Evolutionary conservation across 2,888 invertebrate genomes (phyloP), one percentile per base, ranked within the genome.

Genomic region (Ichneumoninae sp.): DNA sequence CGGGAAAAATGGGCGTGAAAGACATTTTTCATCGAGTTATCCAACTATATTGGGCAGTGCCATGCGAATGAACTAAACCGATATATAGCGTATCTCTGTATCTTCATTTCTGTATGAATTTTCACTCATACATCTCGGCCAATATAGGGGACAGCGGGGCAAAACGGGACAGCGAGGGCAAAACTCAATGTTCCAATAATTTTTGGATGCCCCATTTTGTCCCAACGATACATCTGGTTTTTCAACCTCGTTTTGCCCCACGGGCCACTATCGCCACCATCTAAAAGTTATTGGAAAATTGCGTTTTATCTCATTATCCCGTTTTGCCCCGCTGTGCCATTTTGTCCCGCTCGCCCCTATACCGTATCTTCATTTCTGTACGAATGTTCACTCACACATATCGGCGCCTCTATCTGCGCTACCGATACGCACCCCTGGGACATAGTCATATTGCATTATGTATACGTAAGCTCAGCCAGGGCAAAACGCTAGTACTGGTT

Each of bases 21-120:
- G 87, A 84, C 82, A 86, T 88, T 86, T 90, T 90, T 90, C 89
- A 89, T 89, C 82, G 76, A 78, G 82, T 83, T 75, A 66, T 70
- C 83, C 78, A 83, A 83, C 83, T 80, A 80, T 83, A 83, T 77
- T 80, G 80, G 26, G 62, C 70, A 78, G 72, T 62, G 69, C 52
- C 36, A 54, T 66, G 36, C 74, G 52, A 13, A 52, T 6, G 13
- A 13, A 75, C 57, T 68, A 66, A 54, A 57, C n/a, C 33, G 72
- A 79, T 69, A 74, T 68, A 82, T 60, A 68, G 60, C 78, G 50
- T 82, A 77, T 78, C 72, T 80, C 70, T 68, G 52, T n/a, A 10
- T 50, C 74, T 72, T 75, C 57, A 75, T 82, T 83, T 83, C 83
- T 83, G 81, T 80, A 85, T 78, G 69, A 54, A 82, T 54, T 68